Evolutionary conservation across 2,113 vertebrate genomes (phyloP), one percentile per base, ranked within the genome.

Genomic region (Ramphastos sulfuratus): DNA sequence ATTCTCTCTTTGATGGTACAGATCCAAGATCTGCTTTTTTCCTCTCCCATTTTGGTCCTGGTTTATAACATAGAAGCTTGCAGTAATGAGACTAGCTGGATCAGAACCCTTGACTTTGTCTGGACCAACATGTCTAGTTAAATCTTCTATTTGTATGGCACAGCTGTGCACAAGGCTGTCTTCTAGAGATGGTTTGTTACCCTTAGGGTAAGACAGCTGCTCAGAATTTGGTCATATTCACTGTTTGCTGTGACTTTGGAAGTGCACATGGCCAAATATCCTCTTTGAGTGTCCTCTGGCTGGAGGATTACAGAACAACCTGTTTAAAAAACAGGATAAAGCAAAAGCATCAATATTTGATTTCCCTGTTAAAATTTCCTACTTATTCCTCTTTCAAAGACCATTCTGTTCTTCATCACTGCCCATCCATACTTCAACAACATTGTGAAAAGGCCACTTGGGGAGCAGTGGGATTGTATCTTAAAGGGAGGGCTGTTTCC

Each of bases 11-110:
- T 90, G 90, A 69, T 96, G 92, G 85, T 86, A 78, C 31, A 3
- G 59, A 93, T 94, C 94, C 95, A 96, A 89, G 55, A 54, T 92
- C 74, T 85, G 88, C 27, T 14, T 89, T 93, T 91, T 90, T 75
- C 77, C 76, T 92, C 77, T 94, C 92, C 88, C 73, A 65, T 92
- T 96, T 95, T 96, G 90, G 88, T 92, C 88, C 92, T 92, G 80
- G 82, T 84, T 96, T 93, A 81, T 75, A 92, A 56, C 76, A 72
- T 4, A 64, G 48, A 60, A 78, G 17, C 65, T 82, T 88, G 28
- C 9, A 23, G 35, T 84, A 77, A 78, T 58, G 76, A 71, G 48
- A 54, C 61, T 89, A 37, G 70, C 35, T 84, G 39, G 46, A 82
- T 78, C 74, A 78, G 82, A 84, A 90, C 46, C 24, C 37, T 86